phyloP scores from a whole-genome alignment of 2,113 vertebrate species.

The Gambusia holbrooki region DNA sequence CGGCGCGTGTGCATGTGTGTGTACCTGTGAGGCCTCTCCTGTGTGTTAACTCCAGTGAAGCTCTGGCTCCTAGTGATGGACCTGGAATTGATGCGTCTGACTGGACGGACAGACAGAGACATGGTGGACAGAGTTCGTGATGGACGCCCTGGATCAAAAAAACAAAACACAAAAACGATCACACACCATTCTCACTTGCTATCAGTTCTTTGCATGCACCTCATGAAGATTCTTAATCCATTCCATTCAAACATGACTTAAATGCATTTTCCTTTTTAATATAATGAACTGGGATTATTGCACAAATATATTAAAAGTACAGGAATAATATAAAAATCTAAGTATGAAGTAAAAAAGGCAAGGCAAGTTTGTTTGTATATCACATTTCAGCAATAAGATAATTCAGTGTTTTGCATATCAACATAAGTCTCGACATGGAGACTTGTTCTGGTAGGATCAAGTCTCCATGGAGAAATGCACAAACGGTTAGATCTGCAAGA shows the following conservation, averaged over 20 bases:
- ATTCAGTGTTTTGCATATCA: no score
- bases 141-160: conserved; percentile 84
- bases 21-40: conserved; percentile 89
- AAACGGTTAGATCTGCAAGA: no score
- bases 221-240: no score
- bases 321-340: not conserved
- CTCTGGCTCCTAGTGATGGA: conserved; percentile 97
- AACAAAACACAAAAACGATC: not conserved
- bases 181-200: no score
- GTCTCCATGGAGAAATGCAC: no score
- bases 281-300: not conserved
- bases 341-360: not conserved
- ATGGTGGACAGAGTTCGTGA: conserved; percentile 91
- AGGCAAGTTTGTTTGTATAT: no score
- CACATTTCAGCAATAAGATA: no score
- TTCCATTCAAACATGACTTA: no score
- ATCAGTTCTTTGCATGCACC: no score
- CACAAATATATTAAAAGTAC: not conserved
- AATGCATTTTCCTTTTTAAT: not conserved
- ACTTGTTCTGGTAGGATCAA: no score
- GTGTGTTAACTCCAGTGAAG: conserved; percentile 92
- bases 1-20: not conserved
- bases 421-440: no score
- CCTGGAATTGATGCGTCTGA: conserved; percentile 83
- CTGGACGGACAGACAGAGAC: conserved; percentile 91